phyloP scores from a whole-genome alignment of 2,113 vertebrate genomes.

The Notarius lentiginosus region DNA sequence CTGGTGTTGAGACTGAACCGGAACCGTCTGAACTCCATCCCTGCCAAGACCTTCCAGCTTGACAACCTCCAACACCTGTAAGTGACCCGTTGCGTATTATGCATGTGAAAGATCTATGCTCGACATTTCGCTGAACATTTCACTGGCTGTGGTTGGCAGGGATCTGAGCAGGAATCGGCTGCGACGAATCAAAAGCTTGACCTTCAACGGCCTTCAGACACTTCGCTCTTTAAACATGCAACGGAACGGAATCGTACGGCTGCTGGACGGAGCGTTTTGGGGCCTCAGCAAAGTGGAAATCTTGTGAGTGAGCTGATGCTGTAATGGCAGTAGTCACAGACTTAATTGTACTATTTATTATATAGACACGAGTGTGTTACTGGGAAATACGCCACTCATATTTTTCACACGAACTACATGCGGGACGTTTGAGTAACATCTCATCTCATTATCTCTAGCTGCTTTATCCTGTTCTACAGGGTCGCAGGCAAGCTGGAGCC shows the following conservation, averaged over 20 bases:
- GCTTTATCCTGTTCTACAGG: too few species aligned
- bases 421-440: too few species aligned
- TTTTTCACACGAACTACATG: too few species aligned
- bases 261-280: slow-evolving; percentile 98
- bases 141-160: slow-evolving; percentile 62
- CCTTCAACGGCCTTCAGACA: slow-evolving; percentile 87
- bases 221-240: slow-evolving; percentile 90
- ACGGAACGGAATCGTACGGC: slow-evolving; percentile 82
- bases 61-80: slow-evolving; percentile 92
- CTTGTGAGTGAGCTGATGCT: slow-evolving; percentile 77
- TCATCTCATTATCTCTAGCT: too few species aligned
- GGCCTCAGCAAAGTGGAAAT: slow-evolving; percentile 91
- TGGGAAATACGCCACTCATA: too few species aligned
- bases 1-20: slow-evolving; percentile 87
- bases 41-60: slow-evolving; percentile 92
- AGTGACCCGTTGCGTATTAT: slow-evolving; percentile 58
- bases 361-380: neutral
- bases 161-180: slow-evolving; percentile 92
- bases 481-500: too few species aligned
- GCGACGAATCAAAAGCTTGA: slow-evolving; percentile 86
- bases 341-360: neutral
- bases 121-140: neutral
- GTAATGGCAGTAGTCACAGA: neutral
- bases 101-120: too few species aligned
- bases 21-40: slow-evolving; percentile 85